phyloP scores from a whole-genome alignment of 2,113 vertebrate genomes.

The Laticauda laticaudata region DNA sequence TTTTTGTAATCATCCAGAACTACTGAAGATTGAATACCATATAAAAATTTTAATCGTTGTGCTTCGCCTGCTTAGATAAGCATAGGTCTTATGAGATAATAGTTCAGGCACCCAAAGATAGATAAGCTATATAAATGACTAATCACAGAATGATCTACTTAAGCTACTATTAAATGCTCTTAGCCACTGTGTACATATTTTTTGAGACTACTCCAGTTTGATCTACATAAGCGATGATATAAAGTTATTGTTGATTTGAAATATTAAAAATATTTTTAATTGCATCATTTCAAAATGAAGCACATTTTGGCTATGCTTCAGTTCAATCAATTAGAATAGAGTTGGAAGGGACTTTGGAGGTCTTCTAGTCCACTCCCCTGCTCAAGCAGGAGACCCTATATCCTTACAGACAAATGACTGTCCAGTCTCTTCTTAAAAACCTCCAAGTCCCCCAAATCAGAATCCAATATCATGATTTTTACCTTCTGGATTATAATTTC shows the following conservation, averaged over 20 bases:
- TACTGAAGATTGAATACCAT: background rate
- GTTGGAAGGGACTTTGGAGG: background rate
- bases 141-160: background rate
- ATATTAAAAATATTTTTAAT: background rate
- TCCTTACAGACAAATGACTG: background rate
- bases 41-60: background rate
- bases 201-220: background rate
- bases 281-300: background rate
- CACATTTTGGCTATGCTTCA: accelerated
- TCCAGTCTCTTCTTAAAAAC: background rate
- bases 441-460: background rate
- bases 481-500: background rate
- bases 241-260: background rate
- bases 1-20: background rate
- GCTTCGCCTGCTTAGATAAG: background rate
- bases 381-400: background rate
- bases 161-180: background rate
- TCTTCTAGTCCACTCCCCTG: background rate
- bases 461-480: background rate
- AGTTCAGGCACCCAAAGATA: background rate
- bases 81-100: background rate
- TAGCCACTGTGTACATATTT: background rate
- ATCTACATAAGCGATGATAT: background rate
- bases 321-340: background rate
- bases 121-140: background rate